Base-by-base conservation (phyloP, 2,888 invertebrate species). In the Rhagonycha fulva region DNA sequence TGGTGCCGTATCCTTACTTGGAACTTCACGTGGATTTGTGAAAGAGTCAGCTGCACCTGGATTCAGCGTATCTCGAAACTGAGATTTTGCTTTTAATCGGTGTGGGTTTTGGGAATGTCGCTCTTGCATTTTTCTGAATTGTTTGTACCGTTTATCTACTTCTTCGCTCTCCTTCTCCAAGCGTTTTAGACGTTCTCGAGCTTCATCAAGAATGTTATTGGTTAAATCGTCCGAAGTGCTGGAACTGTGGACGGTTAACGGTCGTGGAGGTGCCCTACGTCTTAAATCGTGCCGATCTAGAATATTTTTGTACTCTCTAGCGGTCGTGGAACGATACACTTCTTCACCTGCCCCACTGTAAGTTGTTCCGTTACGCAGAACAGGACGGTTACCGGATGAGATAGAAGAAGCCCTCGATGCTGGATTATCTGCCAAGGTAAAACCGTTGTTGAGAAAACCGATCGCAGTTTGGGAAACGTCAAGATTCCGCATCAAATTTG, bases 141-240 rank as follows among this genome's bases (percentile, higher is more conserved):
- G 30, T 47, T 68, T 76, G 82, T 90, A 92, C 1, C 90, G 90
- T 66, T 88, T 82, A 84, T 92, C 91, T 0, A 92, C 90, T 0
- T 90, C 90, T 71, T 90, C 90, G 14, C 91, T 91, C 81, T 92
- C 92, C n/a, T 90, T 88, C 85, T 92, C 91, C 76, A 92, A 82
- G 82, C 89, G 88, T 77, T 89, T 86, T 2, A 92, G 85, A 3
- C 90, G 88, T 61, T 86, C 83, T 78, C 89, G 89, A 0, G 91
- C 91, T 82, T 91, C 90, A 30, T 89, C 86, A 4, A 92, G 85
- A 19, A 91, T 83, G 69, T 87, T 89, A 1, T 89, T 87, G 63
- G 88, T 89, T 0, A 76, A 70, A 14, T 82, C 82, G 9, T 81
- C 81, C 9, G 83, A 82, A 63, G 79, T 81, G n/a, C 79, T 81